Evolutionary conservation across 2,888 invertebrate species (phyloP).

Genomic region (Hyposoter didymator): DNA sequence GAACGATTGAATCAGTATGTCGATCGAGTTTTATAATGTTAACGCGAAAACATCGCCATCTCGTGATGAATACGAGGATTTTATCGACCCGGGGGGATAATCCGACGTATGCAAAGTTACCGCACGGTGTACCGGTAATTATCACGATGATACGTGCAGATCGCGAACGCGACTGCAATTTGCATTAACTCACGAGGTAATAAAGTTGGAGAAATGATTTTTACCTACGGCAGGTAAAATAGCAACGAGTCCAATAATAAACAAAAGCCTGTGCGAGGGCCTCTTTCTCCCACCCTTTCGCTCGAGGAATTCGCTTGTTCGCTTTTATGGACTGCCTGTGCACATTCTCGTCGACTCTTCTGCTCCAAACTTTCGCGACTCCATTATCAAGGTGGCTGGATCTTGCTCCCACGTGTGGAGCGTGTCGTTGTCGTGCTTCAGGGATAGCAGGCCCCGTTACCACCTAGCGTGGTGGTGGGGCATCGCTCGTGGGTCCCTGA

Average conservation of each 20-base stretch:
- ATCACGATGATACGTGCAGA: constrained; percentile 16
- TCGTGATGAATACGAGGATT: constrained; percentile 1
- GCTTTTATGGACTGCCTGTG: constrained; percentile 45
- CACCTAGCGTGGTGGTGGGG: constrained; percentile 64
- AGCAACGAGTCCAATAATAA: constrained; percentile 1
- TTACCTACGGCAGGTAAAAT: constrained; percentile 40
- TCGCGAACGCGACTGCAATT: background rate
- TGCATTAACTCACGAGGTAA: constrained; percentile 41
- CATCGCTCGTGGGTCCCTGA: constrained; percentile 40
- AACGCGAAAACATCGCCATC: background rate
- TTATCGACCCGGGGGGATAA: constrained; percentile 4
- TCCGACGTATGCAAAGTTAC: constrained; percentile 1
- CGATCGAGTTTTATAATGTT: background rate
- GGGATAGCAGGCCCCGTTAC: constrained; percentile 59
- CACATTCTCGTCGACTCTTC: constrained; percentile 38
- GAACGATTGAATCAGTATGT: too few relatives aligned
- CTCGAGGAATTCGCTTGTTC: constrained; percentile 32
- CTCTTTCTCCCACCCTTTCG: background rate
- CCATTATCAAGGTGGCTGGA: constrained; percentile 25
- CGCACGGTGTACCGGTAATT: constrained; percentile 27
- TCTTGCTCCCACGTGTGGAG: constrained; percentile 50
- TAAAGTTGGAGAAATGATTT: constrained; percentile 4
- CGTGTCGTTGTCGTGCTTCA: constrained; percentile 12
- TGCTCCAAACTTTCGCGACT: background rate
- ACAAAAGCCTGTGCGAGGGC: background rate